Percentiles rank a stretch among this genome's conserved stretches.
Conservation (phyloP, 2,797 vertebrate genomes). For the Amblyopsis hoosieri region DNA sequence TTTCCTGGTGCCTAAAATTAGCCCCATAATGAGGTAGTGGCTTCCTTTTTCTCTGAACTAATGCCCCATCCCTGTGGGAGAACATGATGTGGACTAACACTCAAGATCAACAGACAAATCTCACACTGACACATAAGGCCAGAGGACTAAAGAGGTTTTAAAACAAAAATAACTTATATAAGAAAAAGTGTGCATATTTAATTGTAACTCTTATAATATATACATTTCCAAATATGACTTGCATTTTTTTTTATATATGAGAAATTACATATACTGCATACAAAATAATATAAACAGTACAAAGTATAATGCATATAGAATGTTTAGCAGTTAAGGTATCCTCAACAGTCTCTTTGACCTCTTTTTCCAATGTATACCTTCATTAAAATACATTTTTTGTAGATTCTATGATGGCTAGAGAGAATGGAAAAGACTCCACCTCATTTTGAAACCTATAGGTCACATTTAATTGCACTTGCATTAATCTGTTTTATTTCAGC, state of each 20-base stretch:
- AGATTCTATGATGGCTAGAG: conserved; percentile 40
- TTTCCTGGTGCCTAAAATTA: conserved; percentile 85
- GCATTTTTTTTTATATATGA: too few species aligned
- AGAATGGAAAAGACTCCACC: conserved; percentile 70
- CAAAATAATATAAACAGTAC: conserved; percentile 1
- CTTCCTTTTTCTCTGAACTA: conserved; percentile 82
- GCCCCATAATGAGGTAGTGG: conserved; percentile 79
- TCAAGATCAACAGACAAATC: conserved; percentile 73
- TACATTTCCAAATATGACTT: too few species aligned
- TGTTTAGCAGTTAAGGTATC: conserved; percentile 37
- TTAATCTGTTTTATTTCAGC: conserved; percentile 85
- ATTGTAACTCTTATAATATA: too few species aligned
- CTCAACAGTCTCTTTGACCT: conserved; percentile 34
- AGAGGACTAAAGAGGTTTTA: conserved; percentile 5
- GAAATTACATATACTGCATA: neutral
- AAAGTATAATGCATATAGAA: neutral
- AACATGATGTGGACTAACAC: conserved; percentile 75
- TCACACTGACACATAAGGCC: conserved; percentile 61
- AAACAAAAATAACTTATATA: too few species aligned
- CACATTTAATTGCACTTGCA: conserved; percentile 81
- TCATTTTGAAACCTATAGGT: conserved; percentile 74
- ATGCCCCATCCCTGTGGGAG: conserved; percentile 71
- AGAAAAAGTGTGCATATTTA: too few species aligned
- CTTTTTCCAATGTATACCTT: conserved; percentile 43
- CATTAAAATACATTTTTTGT: conserved; percentile 56